Conservation (phyloP, 2,797 vertebrate species). For the Sardinella longiceps region DNA sequence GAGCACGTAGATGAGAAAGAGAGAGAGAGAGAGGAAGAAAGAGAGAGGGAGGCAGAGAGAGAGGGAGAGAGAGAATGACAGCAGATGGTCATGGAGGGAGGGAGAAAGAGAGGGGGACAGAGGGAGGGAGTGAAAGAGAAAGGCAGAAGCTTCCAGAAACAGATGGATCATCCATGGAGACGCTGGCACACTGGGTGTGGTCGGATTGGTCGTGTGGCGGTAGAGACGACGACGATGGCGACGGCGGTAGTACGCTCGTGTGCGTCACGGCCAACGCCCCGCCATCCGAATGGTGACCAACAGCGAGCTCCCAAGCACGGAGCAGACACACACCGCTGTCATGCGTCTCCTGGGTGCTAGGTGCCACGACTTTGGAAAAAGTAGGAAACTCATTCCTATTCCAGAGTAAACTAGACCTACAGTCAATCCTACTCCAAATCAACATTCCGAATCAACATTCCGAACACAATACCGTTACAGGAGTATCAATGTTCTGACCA, state of each 20-base stretch:
- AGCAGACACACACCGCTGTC: not conserved
- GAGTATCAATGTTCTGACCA: not conserved
- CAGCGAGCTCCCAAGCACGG: not conserved
- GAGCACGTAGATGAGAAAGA: conserved; percentile 46
- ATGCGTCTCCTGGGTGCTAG: not conserved
- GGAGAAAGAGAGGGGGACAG: not conserved
- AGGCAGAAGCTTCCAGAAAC: not conserved
- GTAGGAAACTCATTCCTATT: not conserved
- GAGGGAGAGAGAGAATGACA: not conserved
- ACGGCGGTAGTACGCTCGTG: not conserved
- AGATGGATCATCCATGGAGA: conserved; percentile 3
- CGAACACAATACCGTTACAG: no score
- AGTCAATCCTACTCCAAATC: not conserved
- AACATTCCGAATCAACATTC: no score
- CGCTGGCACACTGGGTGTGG: not conserved
- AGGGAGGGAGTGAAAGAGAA: not conserved
- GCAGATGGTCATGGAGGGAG: conserved; percentile 51
- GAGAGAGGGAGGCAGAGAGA: not conserved
- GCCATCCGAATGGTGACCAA: not conserved
- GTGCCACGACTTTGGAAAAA: not conserved
- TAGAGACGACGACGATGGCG: no score
- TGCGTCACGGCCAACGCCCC: conserved; percentile 3
- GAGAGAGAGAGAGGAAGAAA: conserved; percentile 20
- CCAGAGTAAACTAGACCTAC: not conserved
- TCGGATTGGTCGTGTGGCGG: not conserved